These are phyloP conservation scores for Campoplex nolae DNA, from an alignment of 2,888 invertebrate species.

Conservation along the genomic window DNA sequence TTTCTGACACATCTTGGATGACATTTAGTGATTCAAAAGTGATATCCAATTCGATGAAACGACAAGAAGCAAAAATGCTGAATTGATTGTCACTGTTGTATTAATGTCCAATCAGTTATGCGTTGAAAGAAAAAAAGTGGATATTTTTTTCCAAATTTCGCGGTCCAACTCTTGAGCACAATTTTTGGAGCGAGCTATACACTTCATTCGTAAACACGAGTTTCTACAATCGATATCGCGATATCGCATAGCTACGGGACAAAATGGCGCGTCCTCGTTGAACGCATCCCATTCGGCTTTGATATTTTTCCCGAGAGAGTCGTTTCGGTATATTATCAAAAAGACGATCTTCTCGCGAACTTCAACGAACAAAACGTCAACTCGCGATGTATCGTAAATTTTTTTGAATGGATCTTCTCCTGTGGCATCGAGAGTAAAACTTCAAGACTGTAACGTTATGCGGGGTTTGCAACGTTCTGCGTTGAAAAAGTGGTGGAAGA, in stretches of 20 bases:
- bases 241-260: background rate
- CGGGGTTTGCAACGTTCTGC: background rate
- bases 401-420: background rate
- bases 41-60: background rate
- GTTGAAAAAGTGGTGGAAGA: background rate
- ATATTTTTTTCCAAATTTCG: background rate
- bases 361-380: background rate
- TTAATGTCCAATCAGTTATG: background rate
- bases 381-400: background rate
- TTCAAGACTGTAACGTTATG: background rate
- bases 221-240: constrained; percentile 2
- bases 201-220: background rate
- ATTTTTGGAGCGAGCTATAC: background rate
- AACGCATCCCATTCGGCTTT: background rate
- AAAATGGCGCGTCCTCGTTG: constrained; percentile 5
- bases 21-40: background rate
- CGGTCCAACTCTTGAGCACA: background rate
- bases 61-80: background rate
- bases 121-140: background rate
- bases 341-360: background rate
- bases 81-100: background rate
- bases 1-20: too few species aligned
- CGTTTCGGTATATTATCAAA: constrained; percentile 14
- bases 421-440: background rate
- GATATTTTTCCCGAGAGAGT: background rate